These are phyloP conservation scores for Calameuta idolon DNA, from an alignment of 2,888 invertebrate genomes.

Conservation along the genomic window DNA sequence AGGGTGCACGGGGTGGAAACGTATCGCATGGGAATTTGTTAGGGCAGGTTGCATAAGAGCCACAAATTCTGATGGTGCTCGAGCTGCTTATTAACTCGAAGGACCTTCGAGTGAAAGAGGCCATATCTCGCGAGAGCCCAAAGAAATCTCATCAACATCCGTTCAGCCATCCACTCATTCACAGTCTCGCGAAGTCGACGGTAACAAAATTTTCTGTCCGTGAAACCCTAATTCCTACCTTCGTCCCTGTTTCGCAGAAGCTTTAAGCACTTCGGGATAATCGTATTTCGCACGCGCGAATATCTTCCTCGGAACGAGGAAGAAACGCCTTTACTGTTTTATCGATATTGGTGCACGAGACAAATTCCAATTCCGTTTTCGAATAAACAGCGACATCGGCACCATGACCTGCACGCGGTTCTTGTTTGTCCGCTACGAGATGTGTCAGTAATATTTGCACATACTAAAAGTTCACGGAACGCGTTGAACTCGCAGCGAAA, in stretches of 20 bases:
- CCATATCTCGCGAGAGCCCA: conserved; percentile 32
- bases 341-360: not conserved
- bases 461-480: not conserved
- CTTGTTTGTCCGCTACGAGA: not conserved
- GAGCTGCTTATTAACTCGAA: conserved; percentile 53
- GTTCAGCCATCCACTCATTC: not conserved
- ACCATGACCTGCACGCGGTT: not conserved
- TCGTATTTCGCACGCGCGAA: not conserved
- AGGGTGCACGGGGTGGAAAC: conserved; percentile 33
- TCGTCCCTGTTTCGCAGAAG: not conserved
- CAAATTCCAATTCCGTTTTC: not conserved
- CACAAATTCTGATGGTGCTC: conserved; percentile 56
- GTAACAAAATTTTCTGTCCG: not conserved
- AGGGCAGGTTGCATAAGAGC: conserved; percentile 28
- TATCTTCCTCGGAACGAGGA: not conserved
- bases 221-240: not conserved
- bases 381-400: not conserved
- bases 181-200: not conserved
- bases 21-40: conserved; percentile 45
- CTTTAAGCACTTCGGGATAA: not conserved
- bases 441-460: not conserved
- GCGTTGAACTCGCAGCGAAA: conserved; percentile 11
- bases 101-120: conserved; percentile 22
- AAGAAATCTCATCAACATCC: conserved; percentile 25
- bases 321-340: not conserved